Conservation (phyloP, 1,140 invertebrate genomes). For the Andricus grossulariae region DNA sequence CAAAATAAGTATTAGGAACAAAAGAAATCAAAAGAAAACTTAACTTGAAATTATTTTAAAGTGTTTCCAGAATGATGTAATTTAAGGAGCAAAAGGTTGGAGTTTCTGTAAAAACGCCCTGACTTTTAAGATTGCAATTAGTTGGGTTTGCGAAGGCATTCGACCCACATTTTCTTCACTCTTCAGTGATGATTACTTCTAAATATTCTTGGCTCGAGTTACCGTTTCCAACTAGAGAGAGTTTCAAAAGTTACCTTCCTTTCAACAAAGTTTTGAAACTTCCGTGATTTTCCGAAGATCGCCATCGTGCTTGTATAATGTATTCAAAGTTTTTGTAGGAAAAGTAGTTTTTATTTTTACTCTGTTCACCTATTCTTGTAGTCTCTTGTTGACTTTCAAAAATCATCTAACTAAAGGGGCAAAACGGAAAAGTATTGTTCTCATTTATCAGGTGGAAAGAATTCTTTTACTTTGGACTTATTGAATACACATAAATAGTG, state of each 20-base stretch:
- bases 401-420: no score
- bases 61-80: not conserved
- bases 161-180: slow-evolving; percentile 14
- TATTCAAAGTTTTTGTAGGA: no score
- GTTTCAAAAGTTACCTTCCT: slow-evolving; percentile 8
- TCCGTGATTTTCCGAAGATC: not conserved
- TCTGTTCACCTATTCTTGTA: no score
- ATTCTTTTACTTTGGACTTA: no score
- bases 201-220: slow-evolving; percentile 1
- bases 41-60: not conserved
- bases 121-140: slow-evolving; percentile 17
- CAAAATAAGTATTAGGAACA: no score
- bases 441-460: no score
- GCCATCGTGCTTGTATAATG: no score
- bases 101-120: not conserved
- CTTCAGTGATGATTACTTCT: not conserved
- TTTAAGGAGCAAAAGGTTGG: not conserved
- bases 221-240: not conserved
- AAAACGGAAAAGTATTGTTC: no score
- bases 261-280: not conserved
- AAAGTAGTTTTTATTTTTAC: no score
- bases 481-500: no score
- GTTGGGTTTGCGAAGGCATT: slow-evolving; percentile 1
- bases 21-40: no score
- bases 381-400: no score